These are phyloP conservation scores for Coptotermes formosanus DNA, from an alignment of 1,140 invertebrate species.

Conservation along the genomic window DNA sequence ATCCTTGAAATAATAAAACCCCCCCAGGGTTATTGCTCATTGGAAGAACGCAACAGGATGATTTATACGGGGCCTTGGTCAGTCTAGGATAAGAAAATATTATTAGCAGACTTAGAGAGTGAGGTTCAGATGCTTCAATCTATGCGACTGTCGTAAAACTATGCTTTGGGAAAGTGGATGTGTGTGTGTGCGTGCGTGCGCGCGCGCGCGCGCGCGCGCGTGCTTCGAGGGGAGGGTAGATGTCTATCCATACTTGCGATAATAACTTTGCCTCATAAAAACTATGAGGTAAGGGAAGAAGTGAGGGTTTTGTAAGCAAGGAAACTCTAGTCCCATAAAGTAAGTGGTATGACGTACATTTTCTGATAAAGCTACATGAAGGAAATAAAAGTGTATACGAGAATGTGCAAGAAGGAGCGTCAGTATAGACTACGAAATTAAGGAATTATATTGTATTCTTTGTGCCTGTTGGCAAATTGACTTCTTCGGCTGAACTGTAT, in stretches of 20 bases:
- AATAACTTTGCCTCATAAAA: conserved; percentile 1
- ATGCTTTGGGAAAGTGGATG: not conserved
- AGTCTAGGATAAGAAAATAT: conserved; percentile 17
- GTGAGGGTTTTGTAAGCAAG: not conserved
- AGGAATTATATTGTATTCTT: too few species aligned
- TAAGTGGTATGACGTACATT: not conserved
- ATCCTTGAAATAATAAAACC: conserved; percentile 10
- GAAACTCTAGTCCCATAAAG: not conserved
- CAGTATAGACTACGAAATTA: too few species aligned
- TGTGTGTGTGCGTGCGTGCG: not conserved
- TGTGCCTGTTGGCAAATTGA: too few species aligned
- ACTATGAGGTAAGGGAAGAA: not conserved
- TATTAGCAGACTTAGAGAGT: not conserved
- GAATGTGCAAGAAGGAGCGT: too few species aligned
- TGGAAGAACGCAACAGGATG: not conserved
- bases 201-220: too few species aligned
- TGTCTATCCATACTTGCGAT: not conserved
- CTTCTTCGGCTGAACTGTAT: too few species aligned
- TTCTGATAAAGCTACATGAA: not conserved
- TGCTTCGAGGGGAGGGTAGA: not conserved
- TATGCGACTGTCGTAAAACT: conserved; percentile 8
- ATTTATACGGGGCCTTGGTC: conserved; percentile 5
- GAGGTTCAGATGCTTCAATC: not conserved
- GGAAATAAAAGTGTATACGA: too few species aligned
- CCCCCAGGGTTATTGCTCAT: conserved; percentile 2